These are phyloP conservation scores for Tapera naevia DNA, from an alignment of 2,797 vertebrate species.

Conservation along the genomic window DNA sequence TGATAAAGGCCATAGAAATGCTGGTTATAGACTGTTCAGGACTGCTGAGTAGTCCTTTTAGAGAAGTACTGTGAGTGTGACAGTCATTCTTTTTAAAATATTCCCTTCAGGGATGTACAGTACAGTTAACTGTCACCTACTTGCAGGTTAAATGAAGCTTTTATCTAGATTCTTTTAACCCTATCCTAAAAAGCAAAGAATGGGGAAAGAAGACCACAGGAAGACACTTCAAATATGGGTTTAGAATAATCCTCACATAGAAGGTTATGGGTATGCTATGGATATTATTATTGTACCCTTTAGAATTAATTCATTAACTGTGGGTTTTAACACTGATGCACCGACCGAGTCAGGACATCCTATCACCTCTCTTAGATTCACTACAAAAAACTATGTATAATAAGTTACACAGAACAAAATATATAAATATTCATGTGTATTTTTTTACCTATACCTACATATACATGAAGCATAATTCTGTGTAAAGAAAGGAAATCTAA, in stretches of 20 bases:
- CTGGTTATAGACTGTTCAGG: not conserved
- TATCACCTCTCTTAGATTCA: not conserved
- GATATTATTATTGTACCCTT: not conserved
- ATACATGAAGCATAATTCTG: not conserved
- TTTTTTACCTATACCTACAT: not conserved
- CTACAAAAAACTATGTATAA: not conserved
- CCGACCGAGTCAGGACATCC: not conserved
- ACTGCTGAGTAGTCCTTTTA: not conserved
- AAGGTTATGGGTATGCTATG: not conserved
- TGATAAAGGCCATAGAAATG: not conserved
- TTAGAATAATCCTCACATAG: not conserved
- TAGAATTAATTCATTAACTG: not conserved
- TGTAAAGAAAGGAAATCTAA: not conserved
- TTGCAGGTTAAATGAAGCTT: not conserved
- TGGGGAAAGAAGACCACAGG: not conserved
- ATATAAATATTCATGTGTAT: not conserved
- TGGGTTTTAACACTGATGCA: not conserved
- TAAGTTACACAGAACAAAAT: not conserved
- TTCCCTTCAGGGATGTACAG: not conserved
- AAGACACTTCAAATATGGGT: not conserved
- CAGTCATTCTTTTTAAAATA: not conserved
- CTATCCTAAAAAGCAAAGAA: not conserved
- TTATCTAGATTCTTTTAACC: not conserved
- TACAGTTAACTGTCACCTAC: not conserved
- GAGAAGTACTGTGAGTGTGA: not conserved